phyloP scores from a whole-genome alignment of 2,888 invertebrate species.

The Papilio gigon region DNA sequence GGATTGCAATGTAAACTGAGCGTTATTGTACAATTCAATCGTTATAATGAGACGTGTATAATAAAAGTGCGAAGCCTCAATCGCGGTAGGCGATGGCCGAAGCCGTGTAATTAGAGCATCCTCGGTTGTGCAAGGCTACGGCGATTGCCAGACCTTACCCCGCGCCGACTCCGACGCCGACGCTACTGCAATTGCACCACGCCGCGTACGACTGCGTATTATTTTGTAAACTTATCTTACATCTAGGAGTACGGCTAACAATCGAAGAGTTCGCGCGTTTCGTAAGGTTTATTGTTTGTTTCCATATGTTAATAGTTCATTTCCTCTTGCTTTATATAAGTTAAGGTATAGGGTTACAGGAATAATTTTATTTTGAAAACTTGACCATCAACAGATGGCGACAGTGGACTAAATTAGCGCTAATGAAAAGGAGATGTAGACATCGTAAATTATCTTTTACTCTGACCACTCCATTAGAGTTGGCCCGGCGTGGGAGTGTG shows the following conservation, averaged over 20 bases:
- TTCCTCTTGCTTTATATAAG: conserved; percentile 9
- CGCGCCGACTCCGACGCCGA: conserved; percentile 43
- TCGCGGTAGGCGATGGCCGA: conserved; percentile 57
- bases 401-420: background rate
- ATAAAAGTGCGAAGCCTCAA: conserved; percentile 48
- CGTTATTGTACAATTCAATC: background rate
- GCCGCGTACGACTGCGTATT: conserved; percentile 36
- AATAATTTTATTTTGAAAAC: background rate
- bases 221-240: conserved; percentile 41
- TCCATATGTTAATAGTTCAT: conserved; percentile 23
- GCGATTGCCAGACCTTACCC: conserved; percentile 9
- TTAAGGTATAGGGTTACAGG: background rate
- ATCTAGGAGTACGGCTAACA: conserved; percentile 38
- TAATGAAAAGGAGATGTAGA: background rate
- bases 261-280: conserved; percentile 30
- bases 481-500: conserved; percentile 5
- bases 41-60: background rate
- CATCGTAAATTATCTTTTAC: conserved; percentile 2
- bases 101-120: conserved; percentile 68
- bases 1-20: too few species aligned
- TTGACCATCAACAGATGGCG: background rate
- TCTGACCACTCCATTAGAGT: conserved; percentile 6
- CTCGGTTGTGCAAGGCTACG: conserved; percentile 42
- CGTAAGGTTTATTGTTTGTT: conserved; percentile 28
- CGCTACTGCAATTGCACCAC: conserved; percentile 44